Base-by-base conservation (phyloP, 2,113 vertebrate genomes). In the Amazona guildingii region DNA sequence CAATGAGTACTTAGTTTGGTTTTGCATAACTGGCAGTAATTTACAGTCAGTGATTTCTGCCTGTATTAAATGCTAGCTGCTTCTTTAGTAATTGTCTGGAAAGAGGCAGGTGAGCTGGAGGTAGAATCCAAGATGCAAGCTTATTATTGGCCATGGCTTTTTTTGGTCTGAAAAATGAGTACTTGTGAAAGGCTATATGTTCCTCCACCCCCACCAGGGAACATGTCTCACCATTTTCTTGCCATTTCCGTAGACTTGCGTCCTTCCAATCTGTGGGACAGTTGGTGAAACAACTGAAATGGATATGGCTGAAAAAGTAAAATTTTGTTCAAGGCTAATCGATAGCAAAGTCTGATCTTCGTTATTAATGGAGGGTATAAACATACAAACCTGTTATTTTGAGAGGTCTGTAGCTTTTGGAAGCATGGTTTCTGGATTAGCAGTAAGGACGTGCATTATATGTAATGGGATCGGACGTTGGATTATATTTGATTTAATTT, bases 151-250 rank as follows among this genome's bases (percentile, higher is more conserved):
- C 31, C 1, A 0, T n/a, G 15, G 18, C 15, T 51, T 63, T 57
- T 44, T 77, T 78, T 49, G 6, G 7, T 62, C 43, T 73, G 49
- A 37, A 73, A 83, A 69, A 11, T 46, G 92, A 37, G 24, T 64
- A 15, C 20, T 69, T 73, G 10, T 28, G 63, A 48, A 81, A 52
- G 24, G 24, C 27, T 61, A 11, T 39, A 0, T 90, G 55, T n/a
- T 41, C n/a, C 6, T 9, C 2, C 3, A 16, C 21, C 57, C 18
- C 11, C 2, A 3, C 27, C 11, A 17, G 7, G 28, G 11, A 66
- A 21, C 9, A 5, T 39, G 5, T 78, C 17, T 74, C 1, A 1
- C 4, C 9, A 7, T 59, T 83, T 86, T 62, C 54, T 66, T 85
- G 52, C 39, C 1, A 3, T 75, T 81, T 75, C 24, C 10, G 43